Base-by-base conservation (phyloP, 2,113 vertebrate genomes). In the Synodontis membranacea region DNA sequence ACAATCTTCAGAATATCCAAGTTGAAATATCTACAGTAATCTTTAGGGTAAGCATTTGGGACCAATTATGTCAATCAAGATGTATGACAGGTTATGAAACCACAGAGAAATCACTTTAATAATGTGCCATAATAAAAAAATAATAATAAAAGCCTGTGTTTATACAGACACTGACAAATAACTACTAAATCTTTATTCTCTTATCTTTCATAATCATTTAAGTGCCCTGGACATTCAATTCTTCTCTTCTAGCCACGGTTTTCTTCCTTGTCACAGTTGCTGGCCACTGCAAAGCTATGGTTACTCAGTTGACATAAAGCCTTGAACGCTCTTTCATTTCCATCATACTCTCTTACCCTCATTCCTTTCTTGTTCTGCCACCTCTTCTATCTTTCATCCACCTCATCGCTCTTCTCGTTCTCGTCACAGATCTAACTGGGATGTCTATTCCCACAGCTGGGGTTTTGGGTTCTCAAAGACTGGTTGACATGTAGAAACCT, bases 261-360 rank as follows among this genome's bases (percentile, higher is more conserved):
- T 46, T 60, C 15, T 76, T 39, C 23, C 46, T 80, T 50, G 19
- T 34, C 17, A 8, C 1, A 5, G 50, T 8, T 4, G 8, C 25
- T 76, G 10, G 31, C 15, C 28, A 62, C 68, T 46, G 60, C 42
- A 42, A 86, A 66, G 60, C 85, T 85, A 86, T 70, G 39, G 89
- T 91, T 92, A 89, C 86, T 82, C 82, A 54, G 88, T 80, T 74
- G 79, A 58, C 68, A 46, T 75, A 72, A 58, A 81, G 74, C 66
- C 17, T 54, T 52, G 50, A 56, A 56, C 19, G 44, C 70, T 25
- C 68, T 68, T 76, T 86, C 68, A 64, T 84, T 82, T 90, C 84
- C 87, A 87, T 89, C 90, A 88, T 86, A 86, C 80, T 64, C 81
- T 84, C 9, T 28, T 66, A 66, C n/a, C 34, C 74, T 56, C 25